Conservation (phyloP, 1,140 invertebrate species). For the Cyclargus thomasi region DNA sequence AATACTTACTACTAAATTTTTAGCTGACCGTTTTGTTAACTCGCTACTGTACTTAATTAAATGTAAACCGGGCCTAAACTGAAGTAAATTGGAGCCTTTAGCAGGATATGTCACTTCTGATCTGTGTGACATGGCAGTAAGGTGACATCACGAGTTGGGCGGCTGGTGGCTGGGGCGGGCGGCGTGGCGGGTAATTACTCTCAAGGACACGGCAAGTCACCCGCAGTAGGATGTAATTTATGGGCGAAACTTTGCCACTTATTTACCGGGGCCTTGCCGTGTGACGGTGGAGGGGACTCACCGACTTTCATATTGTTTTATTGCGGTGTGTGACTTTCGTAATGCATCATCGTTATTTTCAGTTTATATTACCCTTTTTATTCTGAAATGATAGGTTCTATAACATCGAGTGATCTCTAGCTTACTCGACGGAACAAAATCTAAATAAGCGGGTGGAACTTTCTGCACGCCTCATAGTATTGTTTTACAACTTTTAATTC, state of each 20-base stretch:
- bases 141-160: not conserved
- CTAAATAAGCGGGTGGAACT: no score
- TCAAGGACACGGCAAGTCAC: not conserved
- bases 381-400: no score
- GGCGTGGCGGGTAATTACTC: not conserved
- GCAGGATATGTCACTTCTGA: not conserved
- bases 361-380: no score
- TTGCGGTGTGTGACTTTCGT: not conserved
- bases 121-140: no score
- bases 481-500: no score
- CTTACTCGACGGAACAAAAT: no score
- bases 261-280: slow-evolving; percentile 5
- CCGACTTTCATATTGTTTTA: not conserved
- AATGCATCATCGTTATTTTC: not conserved
- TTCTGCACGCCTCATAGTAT: no score
- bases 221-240: slow-evolving; percentile 9
- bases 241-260: slow-evolving; percentile 10
- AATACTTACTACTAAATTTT: no score
- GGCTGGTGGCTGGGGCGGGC: not conserved
- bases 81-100: not conserved
- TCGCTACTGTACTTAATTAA: no score
- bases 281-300: not conserved
- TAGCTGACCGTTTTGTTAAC: no score
- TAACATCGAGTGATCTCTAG: no score
- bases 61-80: no score